Conservation (phyloP, 64 coral and sea anemone genomes). For the Astreopora myriophthalma region DNA sequence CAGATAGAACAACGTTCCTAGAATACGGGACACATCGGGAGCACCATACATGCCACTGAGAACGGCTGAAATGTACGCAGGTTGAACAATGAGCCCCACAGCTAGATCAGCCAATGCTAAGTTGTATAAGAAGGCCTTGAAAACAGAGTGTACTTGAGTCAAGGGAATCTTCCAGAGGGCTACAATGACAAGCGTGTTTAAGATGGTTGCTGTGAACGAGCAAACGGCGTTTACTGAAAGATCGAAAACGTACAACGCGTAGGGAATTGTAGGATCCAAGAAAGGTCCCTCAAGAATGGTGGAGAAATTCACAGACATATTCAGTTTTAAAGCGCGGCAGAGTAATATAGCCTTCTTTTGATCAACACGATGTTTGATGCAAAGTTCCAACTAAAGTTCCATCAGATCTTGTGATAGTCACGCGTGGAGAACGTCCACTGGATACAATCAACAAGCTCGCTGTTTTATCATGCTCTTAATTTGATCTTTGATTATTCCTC, state of each 20-base stretch:
- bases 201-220: background rate
- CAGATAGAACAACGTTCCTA: background rate
- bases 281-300: background rate
- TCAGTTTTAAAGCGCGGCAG: too few species aligned
- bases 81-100: background rate
- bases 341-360: too few species aligned
- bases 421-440: too few species aligned
- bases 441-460: too few species aligned
- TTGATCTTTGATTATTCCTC: too few species aligned
- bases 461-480: too few species aligned
- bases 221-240: background rate
- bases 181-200: background rate
- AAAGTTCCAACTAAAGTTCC: too few species aligned
- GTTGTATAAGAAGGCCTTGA: background rate
- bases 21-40: background rate
- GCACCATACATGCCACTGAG: background rate
- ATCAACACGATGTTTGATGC: too few species aligned
- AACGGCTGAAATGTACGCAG: background rate
- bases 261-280: background rate
- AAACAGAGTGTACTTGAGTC: background rate
- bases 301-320: slow-evolving; percentile 15
- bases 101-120: background rate
- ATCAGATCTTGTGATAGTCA: too few species aligned
- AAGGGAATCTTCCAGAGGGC: background rate
- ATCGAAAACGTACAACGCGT: background rate